phyloP scores from a whole-genome alignment of 2,113 vertebrate species.

The Paralichthys olivaceus region DNA sequence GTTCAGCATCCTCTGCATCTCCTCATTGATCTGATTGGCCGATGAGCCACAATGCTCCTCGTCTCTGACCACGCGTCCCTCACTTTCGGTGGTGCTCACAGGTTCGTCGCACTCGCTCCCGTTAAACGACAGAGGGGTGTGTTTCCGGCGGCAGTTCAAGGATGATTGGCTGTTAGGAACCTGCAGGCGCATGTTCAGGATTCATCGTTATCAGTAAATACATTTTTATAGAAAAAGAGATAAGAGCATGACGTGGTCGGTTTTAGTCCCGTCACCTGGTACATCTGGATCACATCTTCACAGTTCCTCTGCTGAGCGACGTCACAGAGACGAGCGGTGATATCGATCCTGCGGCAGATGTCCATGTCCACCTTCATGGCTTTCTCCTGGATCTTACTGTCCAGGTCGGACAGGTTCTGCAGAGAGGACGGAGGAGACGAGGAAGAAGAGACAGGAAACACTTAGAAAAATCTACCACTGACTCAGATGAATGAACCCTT shows the following conservation, averaged over 20 bases:
- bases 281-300: slow-evolving; percentile 95
- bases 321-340: slow-evolving; percentile 95
- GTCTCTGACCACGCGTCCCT: slow-evolving; percentile 77
- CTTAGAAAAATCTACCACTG: neutral
- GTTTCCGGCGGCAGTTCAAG: slow-evolving; percentile 79
- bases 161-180: slow-evolving; percentile 77
- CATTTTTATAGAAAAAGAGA: neutral
- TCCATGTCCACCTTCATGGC: slow-evolving; percentile 99
- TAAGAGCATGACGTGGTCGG: neutral
- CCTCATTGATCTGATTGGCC: slow-evolving; percentile 92
- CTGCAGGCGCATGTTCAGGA: slow-evolving; percentile 45
- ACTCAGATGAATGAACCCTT: neutral
- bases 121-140: slow-evolving; percentile 72
- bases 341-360: slow-evolving; percentile 97
- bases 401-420: slow-evolving; percentile 93
- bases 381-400: slow-evolving; percentile 99
- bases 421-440: neutral
- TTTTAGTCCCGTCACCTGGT: slow-evolving; percentile 85
- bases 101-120: slow-evolving; percentile 81
- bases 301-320: slow-evolving; percentile 98
- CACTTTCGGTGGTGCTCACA: slow-evolving; percentile 81
- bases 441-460: neutral
- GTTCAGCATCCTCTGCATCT: slow-evolving; percentile 98
- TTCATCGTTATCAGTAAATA: neutral
- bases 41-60: slow-evolving; percentile 86